phyloP scores from a whole-genome alignment of 2,113 vertebrate species.

The Aplodontia rufa region DNA sequence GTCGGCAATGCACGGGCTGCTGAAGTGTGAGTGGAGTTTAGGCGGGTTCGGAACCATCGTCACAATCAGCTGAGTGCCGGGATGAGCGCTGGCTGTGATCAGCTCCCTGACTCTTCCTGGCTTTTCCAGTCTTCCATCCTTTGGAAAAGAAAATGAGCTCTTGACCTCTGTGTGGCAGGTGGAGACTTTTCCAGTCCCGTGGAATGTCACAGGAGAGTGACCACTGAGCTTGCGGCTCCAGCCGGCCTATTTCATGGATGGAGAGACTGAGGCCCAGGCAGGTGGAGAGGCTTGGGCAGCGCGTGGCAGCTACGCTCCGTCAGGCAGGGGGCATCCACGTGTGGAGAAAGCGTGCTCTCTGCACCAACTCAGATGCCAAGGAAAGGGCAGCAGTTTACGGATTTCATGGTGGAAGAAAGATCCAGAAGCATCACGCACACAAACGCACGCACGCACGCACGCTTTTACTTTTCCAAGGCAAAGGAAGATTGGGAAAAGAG shows the following conservation, averaged over 20 bases:
- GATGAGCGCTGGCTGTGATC: background rate
- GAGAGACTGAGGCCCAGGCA: background rate
- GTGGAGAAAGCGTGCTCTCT: background rate
- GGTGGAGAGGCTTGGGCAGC: too few species aligned
- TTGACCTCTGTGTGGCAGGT: background rate
- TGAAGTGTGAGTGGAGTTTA: background rate
- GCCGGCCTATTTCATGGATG: too few species aligned
- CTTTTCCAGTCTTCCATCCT: background rate
- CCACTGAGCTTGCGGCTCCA: background rate
- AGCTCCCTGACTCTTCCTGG: background rate
- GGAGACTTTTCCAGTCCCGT: background rate
- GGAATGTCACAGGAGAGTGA: background rate
- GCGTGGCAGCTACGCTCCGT: too few species aligned
- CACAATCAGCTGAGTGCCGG: background rate
- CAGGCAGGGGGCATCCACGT: too few species aligned
- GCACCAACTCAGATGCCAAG: background rate
- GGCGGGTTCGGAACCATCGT: background rate
- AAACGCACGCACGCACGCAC: accelerated
- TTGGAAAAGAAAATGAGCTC: background rate
- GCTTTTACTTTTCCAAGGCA: background rate
- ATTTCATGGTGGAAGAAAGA: background rate
- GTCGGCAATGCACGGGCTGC: background rate
- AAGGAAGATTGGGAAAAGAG: background rate
- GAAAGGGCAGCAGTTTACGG: background rate
- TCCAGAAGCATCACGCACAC: accelerated